Evolutionary conservation across 2,888 invertebrate species (phyloP), one percentile per base, ranked within the genome.

Genomic region (Brachyopa scutellaris): DNA sequence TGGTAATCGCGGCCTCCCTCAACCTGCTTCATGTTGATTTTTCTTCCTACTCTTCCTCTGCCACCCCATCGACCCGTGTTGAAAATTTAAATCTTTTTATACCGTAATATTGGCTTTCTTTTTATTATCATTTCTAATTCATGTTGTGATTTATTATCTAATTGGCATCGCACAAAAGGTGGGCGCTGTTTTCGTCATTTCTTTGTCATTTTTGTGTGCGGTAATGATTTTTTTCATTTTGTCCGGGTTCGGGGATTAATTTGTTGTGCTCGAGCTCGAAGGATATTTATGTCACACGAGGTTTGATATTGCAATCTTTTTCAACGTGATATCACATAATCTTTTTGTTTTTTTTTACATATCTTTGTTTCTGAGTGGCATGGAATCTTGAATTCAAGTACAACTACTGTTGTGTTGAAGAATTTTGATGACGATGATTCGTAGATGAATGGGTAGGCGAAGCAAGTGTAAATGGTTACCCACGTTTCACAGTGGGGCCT

Each of bases 21-120:
- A 79, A 79, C 79, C 73, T 67, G 66, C 73, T 73, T 79, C 31
- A 21, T 61, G 79, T 73, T 73, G 67, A 55, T 47, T 73, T 40
- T 29, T 11, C 1, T 53, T 33, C 2, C 33, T 13, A 13, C 26
- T 29, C 42, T 17, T 13, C 8, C 26, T 17, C 11, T 23, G 9
- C 26, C 19, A 7, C 9, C n/a, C 8, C 31, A 13, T 3, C 13
- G 1, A 15, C n/a, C 38, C 21, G n/a, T 53, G 11, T 17, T 1
- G 31, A 26, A 29, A 53, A 38, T 59, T 47, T 5, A 31, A 45
- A n/a, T n/a, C n/a, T 26, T 19, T 26, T 13, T 49, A 13, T 33
- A 47, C 26, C 13, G 69, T 29, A 59, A 29, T 29, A 38, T 49
- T 53, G n/a, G n/a, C n/a, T n/a, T n/a, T n/a, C n/a, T n/a, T n/a